Conservation (phyloP, 2,888 invertebrate genomes). For the Doris montereyensis region DNA sequence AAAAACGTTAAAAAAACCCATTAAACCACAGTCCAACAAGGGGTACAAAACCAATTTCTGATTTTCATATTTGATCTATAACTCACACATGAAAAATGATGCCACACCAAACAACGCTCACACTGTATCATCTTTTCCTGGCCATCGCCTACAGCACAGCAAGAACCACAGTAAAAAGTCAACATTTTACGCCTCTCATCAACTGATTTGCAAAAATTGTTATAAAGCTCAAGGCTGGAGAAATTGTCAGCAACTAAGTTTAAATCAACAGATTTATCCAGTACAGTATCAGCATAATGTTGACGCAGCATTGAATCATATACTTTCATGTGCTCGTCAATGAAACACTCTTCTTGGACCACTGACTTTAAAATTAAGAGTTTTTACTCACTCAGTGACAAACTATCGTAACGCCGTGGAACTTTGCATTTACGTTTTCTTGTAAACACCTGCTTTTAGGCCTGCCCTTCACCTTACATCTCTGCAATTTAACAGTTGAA, state of each 20-base stretch:
- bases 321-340: not conserved
- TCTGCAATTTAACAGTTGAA: slow-evolving; percentile 5
- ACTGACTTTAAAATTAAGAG: too few species aligned
- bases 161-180: not conserved
- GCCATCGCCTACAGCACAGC: not conserved
- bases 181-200: not conserved
- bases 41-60: too few species aligned
- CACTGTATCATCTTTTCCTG: not conserved
- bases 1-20: too few species aligned
- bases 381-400: too few species aligned
- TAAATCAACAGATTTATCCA: not conserved
- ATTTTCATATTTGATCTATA: too few species aligned
- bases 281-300: slow-evolving; percentile 1
- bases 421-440: not conserved
- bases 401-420: too few species aligned
- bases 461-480: slow-evolving; percentile 21
- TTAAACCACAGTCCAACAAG: too few species aligned
- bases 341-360: not conserved
- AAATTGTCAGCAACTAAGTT: not conserved
- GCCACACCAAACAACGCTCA: slow-evolving; percentile 1
- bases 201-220: not conserved
- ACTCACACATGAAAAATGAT: slow-evolving; percentile 9
- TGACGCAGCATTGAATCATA: not conserved
- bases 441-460: slow-evolving; percentile 23
- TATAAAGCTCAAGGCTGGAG: not conserved